A percentile compares a stretch with the other conserved stretches of the same genome.
phyloP scores from a whole-genome alignment of 2,113 vertebrate species.

The Dicentrarchus labrax region DNA sequence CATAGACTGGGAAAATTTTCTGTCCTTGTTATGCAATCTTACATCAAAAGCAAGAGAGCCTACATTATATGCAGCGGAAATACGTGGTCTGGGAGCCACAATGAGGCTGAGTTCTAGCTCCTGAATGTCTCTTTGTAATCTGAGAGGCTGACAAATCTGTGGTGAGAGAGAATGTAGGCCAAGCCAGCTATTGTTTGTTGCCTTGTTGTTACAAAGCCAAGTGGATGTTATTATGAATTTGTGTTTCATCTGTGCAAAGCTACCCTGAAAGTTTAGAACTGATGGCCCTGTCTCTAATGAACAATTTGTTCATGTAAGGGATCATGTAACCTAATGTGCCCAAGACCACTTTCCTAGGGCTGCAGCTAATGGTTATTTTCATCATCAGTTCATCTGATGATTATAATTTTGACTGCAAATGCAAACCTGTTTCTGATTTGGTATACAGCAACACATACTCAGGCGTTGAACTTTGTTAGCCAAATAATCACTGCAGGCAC shows the following conservation, averaged over 20 bases:
- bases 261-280: constrained; percentile 2
- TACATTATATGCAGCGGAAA: neutral
- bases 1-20: neutral
- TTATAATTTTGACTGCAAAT: neutral
- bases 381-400: neutral
- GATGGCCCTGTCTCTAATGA: neutral
- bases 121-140: constrained; percentile 57
- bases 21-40: neutral
- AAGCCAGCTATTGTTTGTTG: constrained; percentile 37
- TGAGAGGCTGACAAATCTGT: constrained; percentile 34
- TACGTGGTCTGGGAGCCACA: neutral
- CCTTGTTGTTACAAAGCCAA: constrained; percentile 17
- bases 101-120: constrained; percentile 23
- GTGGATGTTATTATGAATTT: constrained; percentile 2
- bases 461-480: no score
- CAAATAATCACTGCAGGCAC: no score
- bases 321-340: neutral
- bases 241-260: constrained; percentile 14
- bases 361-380: neutral
- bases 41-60: constrained; percentile 5
- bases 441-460: no score
- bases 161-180: constrained; percentile 43
- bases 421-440: no score
- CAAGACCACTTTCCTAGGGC: neutral
- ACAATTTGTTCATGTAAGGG: neutral